These are phyloP conservation scores for Hipposideros larvatus DNA, from an alignment of 2,797 vertebrate species.

Conservation along the genomic window DNA sequence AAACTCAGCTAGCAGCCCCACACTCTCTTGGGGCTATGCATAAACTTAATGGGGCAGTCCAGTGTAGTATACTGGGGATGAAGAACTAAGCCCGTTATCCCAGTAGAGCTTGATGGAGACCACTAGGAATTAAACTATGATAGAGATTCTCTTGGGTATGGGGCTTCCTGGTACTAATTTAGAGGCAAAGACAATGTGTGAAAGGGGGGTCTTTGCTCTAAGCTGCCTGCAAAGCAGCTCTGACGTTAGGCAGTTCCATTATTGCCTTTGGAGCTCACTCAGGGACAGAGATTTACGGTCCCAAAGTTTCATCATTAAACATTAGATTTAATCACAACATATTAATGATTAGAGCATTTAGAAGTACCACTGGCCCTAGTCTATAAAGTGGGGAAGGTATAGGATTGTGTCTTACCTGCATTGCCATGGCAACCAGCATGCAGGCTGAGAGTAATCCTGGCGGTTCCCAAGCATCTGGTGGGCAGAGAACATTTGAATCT, in stretches of 20 bases:
- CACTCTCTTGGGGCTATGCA: background rate
- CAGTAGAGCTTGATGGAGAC: background rate
- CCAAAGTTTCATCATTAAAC: constrained; percentile 19
- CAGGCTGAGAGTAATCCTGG: constrained; percentile 62
- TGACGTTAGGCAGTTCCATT: background rate
- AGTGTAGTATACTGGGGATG: background rate
- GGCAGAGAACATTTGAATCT: constrained; percentile 61
- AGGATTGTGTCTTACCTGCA: constrained; percentile 59
- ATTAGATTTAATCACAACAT: constrained; percentile 48
- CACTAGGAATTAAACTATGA: background rate
- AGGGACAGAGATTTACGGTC: background rate
- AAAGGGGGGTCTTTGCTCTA: background rate
- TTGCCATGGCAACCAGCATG: constrained; percentile 73
- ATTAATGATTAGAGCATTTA: constrained; percentile 7
- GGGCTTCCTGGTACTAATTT: background rate
- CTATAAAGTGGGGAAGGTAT: constrained; percentile 34
- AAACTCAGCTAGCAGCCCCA: background rate
- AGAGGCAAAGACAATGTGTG: background rate
- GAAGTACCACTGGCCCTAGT: background rate
- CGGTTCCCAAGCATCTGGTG: constrained; percentile 70
- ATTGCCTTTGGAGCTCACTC: background rate
- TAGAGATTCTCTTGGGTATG: background rate
- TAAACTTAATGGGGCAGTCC: background rate
- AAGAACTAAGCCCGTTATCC: background rate
- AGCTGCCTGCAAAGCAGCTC: background rate